Base-by-base conservation (phyloP, 2,888 invertebrate genomes). In the Axea sp. region DNA sequence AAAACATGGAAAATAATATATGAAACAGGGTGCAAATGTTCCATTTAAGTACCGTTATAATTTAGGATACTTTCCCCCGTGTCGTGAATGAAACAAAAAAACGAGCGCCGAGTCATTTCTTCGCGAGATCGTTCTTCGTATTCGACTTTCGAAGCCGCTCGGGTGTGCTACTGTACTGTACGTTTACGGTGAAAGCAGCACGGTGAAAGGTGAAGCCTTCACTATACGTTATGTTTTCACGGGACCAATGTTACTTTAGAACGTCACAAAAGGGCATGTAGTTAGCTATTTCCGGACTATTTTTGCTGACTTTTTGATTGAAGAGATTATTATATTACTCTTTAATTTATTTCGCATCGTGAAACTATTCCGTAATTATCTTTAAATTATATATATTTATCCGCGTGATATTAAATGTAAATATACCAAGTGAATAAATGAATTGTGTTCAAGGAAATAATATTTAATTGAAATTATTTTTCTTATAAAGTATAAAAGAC, bases 151-250 rank as follows among this genome's bases (percentile, higher is more conserved):
- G 57, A 65, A 68, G 67, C 57, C 49, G 49, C 41, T 68, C 57
- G 67, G 47, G 31, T 68, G 57, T 59, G 67, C 67, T 68, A 68
- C 67, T 49, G 57, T 51, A 24, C 49, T 24, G 49, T 59, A 31
- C 47, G 67, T 24, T 57, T 47, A 57, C 75, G 75, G 76, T 77
- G 76, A 75, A 77, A 77, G 77, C 77, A 57, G 69, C 62, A 62
- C 67, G 75, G 76, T 75, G 77, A 76, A 75, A 76, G 77, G 76
- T 76, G 73, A 75, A 60, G 73, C 67, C 72, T 64, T 59, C 69
- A 49, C 69, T 68, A 59, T 33, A 59, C 47, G 62, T 59, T 68
- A 69, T 59, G 67, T 75, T 62, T 69, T 57, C 55, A 41, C 67
- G 45, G 47, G 30, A 67, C 47, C 67, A 57, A 26, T 45, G 47